Conservation (phyloP, 2,113 vertebrate species). For the Heterocephalus glaber region DNA sequence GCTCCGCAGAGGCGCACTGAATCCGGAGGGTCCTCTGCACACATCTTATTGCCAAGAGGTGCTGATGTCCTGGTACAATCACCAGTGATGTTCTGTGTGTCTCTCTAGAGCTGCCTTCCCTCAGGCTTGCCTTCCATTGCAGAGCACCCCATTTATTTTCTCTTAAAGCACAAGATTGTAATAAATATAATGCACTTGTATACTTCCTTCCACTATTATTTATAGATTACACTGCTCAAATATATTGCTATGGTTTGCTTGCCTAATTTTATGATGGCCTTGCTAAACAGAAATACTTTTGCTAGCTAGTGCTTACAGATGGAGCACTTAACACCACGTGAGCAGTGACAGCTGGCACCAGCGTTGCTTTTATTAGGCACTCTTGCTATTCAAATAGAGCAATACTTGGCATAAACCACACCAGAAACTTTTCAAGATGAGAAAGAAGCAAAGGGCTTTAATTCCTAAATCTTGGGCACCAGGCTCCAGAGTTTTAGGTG, state of each 20-base stretch:
- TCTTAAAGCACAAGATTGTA: constrained; percentile 29
- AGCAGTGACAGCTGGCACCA: constrained; percentile 41
- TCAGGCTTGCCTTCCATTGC: neutral
- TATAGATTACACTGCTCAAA: constrained; percentile 61
- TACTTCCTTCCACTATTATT: constrained; percentile 67
- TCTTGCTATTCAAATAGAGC: constrained; percentile 53
- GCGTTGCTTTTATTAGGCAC: constrained; percentile 53
- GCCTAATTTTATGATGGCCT: constrained; percentile 72
- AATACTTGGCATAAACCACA: neutral
- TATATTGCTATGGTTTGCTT: constrained; percentile 50
- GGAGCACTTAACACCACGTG: constrained; percentile 48
- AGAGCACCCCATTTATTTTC: neutral
- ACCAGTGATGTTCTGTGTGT: neutral
- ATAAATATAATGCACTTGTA: constrained; percentile 31
- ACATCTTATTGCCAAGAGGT: neutral
- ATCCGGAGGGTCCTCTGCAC: neutral
- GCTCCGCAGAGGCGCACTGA: neutral
- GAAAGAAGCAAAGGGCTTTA: neutral
- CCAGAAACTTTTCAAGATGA: constrained; percentile 3
- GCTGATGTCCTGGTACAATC: neutral
- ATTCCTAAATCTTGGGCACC: neutral
- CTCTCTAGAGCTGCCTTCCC: neutral
- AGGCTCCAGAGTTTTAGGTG: neutral
- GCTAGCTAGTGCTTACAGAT: constrained; percentile 52
- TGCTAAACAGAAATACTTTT: constrained; percentile 70